These are phyloP conservation scores for Anaspis maculata DNA, from an alignment of 2,888 invertebrate species.

Conservation along the genomic window DNA sequence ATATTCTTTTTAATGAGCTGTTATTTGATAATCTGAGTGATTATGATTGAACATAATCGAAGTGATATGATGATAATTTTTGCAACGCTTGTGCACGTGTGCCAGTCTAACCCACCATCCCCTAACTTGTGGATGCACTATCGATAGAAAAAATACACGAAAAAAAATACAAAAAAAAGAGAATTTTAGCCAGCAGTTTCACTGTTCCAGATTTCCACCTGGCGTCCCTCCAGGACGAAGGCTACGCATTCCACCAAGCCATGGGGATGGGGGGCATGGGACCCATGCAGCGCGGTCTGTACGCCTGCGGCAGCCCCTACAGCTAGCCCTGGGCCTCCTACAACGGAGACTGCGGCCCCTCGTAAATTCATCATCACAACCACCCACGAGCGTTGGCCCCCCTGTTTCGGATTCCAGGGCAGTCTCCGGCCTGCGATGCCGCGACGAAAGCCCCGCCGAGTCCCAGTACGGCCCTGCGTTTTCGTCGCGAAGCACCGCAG, in stretches of 20 bases:
- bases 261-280: slow-evolving; percentile 47
- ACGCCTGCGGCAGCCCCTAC: slow-evolving; percentile 46
- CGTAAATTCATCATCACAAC: no score
- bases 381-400: no score
- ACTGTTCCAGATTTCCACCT: slow-evolving; percentile 46
- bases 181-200: no score
- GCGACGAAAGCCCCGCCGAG: slow-evolving; percentile 27
- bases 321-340: slow-evolving; percentile 48
- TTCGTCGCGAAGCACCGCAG: slow-evolving; percentile 14
- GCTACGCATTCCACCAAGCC: slow-evolving; percentile 46
- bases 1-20: no score
- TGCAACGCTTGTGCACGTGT: no score
- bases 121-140: slow-evolving; percentile 13
- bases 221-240: slow-evolving; percentile 47
- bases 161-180: no score
- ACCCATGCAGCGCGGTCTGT: slow-evolving; percentile 45
- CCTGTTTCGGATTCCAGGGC: slow-evolving; percentile 40
- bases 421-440: slow-evolving; percentile 40
- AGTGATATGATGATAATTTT: no score
- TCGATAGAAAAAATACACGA: no score
- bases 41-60: no score
- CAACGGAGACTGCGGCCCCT: slow-evolving; percentile 45
- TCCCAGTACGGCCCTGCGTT: no score
- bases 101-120: no score
- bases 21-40: no score